Conservation (phyloP, 2,113 vertebrate genomes). For the Hydropotes inermis region DNA sequence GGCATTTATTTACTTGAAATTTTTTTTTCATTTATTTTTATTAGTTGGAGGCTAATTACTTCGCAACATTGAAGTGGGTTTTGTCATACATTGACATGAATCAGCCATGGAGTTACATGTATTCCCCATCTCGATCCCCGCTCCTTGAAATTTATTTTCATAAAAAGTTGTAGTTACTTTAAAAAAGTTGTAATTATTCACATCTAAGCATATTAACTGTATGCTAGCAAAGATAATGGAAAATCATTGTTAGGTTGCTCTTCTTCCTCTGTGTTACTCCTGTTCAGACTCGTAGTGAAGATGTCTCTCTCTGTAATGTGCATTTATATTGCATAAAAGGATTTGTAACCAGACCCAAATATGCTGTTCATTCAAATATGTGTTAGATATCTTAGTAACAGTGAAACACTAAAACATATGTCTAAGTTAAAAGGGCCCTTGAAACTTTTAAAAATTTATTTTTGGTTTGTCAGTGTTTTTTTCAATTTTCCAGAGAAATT, state of each 20-base stretch:
- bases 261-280: not conserved
- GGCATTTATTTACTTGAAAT: not conserved
- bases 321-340: constrained; percentile 9
- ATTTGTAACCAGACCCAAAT: constrained; percentile 16
- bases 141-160: not conserved
- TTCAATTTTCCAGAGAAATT: not conserved
- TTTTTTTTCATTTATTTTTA: not conserved
- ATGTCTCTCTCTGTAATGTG: not conserved
- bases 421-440: not conserved
- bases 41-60: too few relatives aligned
- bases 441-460: not conserved
- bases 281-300: not conserved
- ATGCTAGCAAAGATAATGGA: not conserved
- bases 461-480: not conserved
- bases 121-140: too few relatives aligned
- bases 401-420: not conserved
- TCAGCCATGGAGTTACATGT: too few relatives aligned
- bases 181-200: not conserved
- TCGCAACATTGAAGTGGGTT: too few relatives aligned
- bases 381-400: not conserved
- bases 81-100: too few relatives aligned
- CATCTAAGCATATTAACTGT: not conserved
- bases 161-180: not conserved
- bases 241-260: not conserved
- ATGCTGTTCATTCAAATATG: not conserved